phyloP scores from a whole-genome alignment of 1,140 invertebrate species.

The Hypothenemus hampei region DNA sequence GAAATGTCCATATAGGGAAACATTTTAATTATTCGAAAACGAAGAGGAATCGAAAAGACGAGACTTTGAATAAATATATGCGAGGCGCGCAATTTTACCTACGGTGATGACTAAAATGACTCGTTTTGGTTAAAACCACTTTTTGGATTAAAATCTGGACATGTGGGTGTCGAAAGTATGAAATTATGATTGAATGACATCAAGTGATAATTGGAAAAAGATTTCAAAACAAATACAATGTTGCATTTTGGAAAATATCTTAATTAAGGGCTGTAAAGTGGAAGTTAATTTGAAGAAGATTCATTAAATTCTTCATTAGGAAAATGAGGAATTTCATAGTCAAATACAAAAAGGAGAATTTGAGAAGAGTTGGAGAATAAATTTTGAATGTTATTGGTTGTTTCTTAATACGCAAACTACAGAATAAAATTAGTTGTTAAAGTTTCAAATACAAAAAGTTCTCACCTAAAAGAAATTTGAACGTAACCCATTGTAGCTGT shows the following conservation, averaged over 20 bases:
- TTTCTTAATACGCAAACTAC: too few species aligned
- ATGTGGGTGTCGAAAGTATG: neutral
- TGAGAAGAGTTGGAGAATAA: too few species aligned
- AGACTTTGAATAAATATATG: constrained; percentile 6
- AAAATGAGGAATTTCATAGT: too few species aligned
- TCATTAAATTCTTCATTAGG: too few species aligned
- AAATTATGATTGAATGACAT: too few species aligned
- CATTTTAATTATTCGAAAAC: constrained; percentile 17
- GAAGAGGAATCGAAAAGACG: constrained; percentile 13
- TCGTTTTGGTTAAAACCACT: neutral
- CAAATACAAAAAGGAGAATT: too few species aligned
- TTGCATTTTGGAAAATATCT: too few species aligned
- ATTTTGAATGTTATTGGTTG: too few species aligned
- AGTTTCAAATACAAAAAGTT: neutral
- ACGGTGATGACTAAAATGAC: constrained; percentile 11
- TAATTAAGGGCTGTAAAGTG: too few species aligned
- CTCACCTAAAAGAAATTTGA: constrained; percentile 4
- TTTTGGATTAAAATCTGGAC: constrained; percentile 3
- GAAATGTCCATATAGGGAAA: constrained; percentile 9
- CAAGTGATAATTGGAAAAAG: neutral
- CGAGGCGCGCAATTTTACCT: constrained; percentile 11
- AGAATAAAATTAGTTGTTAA: too few species aligned
- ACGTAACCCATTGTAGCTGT: constrained; percentile 8
- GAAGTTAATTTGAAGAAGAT: too few species aligned
- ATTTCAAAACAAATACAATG: too few species aligned